Evolutionary conservation across 2,113 vertebrate genomes (phyloP), one percentile per base, ranked within the genome.

Genomic region (Platichthys stellatus): DNA sequence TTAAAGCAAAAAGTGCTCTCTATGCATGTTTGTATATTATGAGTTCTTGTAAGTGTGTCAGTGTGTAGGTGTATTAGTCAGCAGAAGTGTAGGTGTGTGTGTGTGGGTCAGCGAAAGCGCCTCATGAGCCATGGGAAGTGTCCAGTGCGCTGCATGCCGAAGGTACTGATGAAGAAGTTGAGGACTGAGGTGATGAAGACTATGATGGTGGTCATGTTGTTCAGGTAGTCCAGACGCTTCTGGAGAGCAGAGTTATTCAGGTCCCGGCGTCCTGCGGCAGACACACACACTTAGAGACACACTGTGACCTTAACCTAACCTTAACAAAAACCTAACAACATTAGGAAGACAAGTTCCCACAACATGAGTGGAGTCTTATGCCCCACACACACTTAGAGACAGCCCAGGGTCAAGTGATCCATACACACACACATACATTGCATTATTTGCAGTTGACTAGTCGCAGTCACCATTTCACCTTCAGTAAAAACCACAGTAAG

Each of bases 111-210:
- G 76, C 92, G 90, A 71, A 93, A 74, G 26, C 92, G 88, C 79
- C 89, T 91, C 88, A 90, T 91, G 4, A 93, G 88, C 92, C 92
- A 93, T 0, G 91, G 92, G 64, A 92, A 92, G 85, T 92, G 12
- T 71, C 92, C 92, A 2, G 85, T 89, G 45, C 91, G 53, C 82
- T 87, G 86, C 88, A 93, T 90, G 73, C 84, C 92, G n/a, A 93
- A 92, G 51, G 86, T 93, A 6, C 91, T 93, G 89, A 92, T 92
- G 88, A 92, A 93, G 74, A 90, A 65, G 88, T 91, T 92, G 78
- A 93, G 76, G 56, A 54, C 63, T 5, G 89, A 77, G 51, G 92
- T 92, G 86, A 92, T 38, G 85, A 92, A 91, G 78, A 91, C 86
- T 21, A 90, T 84, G 78, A 79, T 35, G 80, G 87, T 92, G 0